Conservation (phyloP, 1,140 invertebrate species). For the Drosophila novamexicana region DNA sequence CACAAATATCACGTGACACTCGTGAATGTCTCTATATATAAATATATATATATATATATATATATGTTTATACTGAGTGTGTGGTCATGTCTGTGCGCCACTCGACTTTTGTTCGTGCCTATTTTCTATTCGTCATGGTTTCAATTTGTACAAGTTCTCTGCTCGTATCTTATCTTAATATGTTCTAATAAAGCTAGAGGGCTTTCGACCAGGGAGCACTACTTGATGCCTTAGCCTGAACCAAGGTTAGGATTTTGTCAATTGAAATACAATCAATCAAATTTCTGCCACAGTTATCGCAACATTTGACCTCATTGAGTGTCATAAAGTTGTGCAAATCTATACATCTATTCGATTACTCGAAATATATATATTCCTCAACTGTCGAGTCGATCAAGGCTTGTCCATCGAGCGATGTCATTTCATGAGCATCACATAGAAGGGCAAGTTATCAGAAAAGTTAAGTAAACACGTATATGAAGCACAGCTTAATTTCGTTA, state of each 20-base stretch:
- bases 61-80: slow-evolving; percentile 23
- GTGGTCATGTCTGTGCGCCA: slow-evolving; percentile 18
- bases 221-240: slow-evolving; percentile 3
- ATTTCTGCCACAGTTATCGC: neutral
- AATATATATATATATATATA: too few species aligned
- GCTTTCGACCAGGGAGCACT: neutral
- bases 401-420: neutral
- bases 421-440: too few species aligned
- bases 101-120: slow-evolving; percentile 43
- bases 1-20: slow-evolving; percentile 68
- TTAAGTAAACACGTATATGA: too few species aligned
- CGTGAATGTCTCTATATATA: slow-evolving; percentile 17
- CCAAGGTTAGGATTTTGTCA: slow-evolving; percentile 30
- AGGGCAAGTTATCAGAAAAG: too few species aligned
- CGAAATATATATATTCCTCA: neutral
- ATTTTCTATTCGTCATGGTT: slow-evolving; percentile 33
- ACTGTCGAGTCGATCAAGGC: neutral
- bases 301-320: too few species aligned
- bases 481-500: too few species aligned
- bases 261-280: neutral
- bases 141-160: slow-evolving; percentile 24
- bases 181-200: slow-evolving; percentile 2
- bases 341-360: neutral
- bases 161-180: slow-evolving; percentile 28
- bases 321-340: neutral